These are phyloP conservation scores for Eupithecia subfuscata DNA, from an alignment of 2,888 invertebrate species.

Conservation along the genomic window DNA sequence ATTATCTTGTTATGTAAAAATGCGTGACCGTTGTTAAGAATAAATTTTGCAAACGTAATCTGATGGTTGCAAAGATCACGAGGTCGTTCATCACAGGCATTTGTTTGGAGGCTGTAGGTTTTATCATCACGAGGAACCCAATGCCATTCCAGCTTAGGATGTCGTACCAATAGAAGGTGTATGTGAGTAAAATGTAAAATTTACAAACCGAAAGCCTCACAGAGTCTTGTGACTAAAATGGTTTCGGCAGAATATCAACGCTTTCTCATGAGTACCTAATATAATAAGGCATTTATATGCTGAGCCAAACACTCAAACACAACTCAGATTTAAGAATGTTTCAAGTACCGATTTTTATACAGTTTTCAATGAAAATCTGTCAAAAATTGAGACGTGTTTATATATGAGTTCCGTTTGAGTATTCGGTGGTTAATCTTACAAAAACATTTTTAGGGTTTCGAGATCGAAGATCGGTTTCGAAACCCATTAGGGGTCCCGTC, in stretches of 20 bases:
- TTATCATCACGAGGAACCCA: not conserved
- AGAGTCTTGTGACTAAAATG: not conserved
- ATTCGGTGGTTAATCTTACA: too few species aligned
- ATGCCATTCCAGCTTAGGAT: not conserved
- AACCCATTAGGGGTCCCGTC: too few species aligned
- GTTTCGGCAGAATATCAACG: not conserved
- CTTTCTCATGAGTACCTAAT: not conserved
- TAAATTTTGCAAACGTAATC: slow-evolving; percentile 4
- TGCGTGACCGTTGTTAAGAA: slow-evolving; percentile 16
- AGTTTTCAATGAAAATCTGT: too few species aligned
- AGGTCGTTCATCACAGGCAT: not conserved
- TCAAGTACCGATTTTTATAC: too few species aligned
- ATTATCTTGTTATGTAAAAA: slow-evolving; percentile 19
- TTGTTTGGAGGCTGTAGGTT: not conserved
- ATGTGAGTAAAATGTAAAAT: too few species aligned
- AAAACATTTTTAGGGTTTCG: too few species aligned
- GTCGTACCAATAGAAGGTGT: not conserved
- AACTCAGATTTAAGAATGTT: too few species aligned
- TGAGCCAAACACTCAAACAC: too few species aligned
- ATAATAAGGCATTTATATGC: not conserved
- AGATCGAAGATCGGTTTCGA: too few species aligned
- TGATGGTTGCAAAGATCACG: slow-evolving; percentile 8
- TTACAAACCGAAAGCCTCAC: too few species aligned
- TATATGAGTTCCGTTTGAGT: too few species aligned
- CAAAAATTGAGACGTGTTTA: too few species aligned